A percentile compares a stretch with the other conserved stretches of the same genome.
These are phyloP conservation scores for Fissipunctia ypsillon DNA, from an alignment of 2,888 invertebrate genomes.

Conservation along the genomic window DNA sequence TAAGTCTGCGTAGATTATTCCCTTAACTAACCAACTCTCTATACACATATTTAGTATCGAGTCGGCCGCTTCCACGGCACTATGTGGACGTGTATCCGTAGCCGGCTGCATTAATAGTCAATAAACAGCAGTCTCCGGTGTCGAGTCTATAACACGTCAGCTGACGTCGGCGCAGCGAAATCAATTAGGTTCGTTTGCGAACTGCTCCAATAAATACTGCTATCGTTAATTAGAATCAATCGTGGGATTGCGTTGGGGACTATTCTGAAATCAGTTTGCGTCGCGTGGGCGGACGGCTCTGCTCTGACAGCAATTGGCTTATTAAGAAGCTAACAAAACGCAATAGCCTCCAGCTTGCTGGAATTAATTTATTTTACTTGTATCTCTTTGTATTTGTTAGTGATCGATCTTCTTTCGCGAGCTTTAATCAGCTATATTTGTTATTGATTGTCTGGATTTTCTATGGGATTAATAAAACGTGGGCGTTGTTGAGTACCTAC, in stretches of 20 bases:
- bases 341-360: conserved; percentile 74
- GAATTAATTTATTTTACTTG: conserved; percentile 78
- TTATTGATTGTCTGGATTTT: conserved; percentile 52
- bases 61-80: conserved; percentile 25
- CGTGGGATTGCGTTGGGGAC: conserved; percentile 86
- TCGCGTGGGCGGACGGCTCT: conserved; percentile 79
- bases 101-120: conserved; percentile 73
- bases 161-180: conserved; percentile 79
- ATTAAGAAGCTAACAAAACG: conserved; percentile 84
- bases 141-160: conserved; percentile 73
- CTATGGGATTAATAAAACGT: conserved; percentile 37
- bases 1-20: conserved; percentile 9
- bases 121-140: conserved; percentile 74
- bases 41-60: conserved; percentile 4
- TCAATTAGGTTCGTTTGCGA: conserved; percentile 89
- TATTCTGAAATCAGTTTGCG: conserved; percentile 85
- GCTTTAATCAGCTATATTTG: conserved; percentile 53
- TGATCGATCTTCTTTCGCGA: conserved; percentile 74
- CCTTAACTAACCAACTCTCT: neutral
- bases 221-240: conserved; percentile 91
- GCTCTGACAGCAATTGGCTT: conserved; percentile 84
- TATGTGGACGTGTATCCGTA: conserved; percentile 62
- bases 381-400: conserved; percentile 70
- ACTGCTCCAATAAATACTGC: conserved; percentile 88
- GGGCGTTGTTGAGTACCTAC: conserved; percentile 7